phyloP scores from a whole-genome alignment of 2,113 vertebrate species.

The Podilymbus podiceps region DNA sequence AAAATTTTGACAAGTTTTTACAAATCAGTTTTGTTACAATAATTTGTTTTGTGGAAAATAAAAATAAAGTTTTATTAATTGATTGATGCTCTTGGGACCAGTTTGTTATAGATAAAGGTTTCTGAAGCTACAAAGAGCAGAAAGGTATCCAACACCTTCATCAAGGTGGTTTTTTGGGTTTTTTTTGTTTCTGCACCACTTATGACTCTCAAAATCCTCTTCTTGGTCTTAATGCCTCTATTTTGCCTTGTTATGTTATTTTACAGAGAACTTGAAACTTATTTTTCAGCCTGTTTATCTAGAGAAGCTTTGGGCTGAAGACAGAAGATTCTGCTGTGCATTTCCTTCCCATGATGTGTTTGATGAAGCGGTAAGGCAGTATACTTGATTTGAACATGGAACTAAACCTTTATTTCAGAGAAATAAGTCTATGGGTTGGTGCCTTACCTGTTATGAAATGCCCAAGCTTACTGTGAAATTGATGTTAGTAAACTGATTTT shows the following conservation, averaged over 20 bases:
- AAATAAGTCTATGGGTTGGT: neutral
- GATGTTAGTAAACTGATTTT: neutral
- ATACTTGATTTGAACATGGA: neutral
- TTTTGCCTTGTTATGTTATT: neutral
- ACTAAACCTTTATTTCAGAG: neutral
- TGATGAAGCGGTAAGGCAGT: constrained; percentile 70
- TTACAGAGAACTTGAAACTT: constrained; percentile 47
- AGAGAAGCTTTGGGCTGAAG: constrained; percentile 73
- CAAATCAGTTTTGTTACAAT: neutral
- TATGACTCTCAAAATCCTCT: neutral
- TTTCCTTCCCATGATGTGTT: constrained; percentile 80
- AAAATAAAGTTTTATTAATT: neutral
- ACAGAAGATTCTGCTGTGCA: constrained; percentile 73
- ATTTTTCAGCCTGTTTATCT: constrained; percentile 73
- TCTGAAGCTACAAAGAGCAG: neutral
- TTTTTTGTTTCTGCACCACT: neutral
- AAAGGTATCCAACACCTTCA: neutral
- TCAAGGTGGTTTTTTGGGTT: neutral
- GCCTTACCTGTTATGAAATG: neutral
- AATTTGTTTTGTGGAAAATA: neutral
- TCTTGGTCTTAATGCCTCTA: neutral
- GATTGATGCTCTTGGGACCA: neutral
- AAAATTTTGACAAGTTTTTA: neutral
- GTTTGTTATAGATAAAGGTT: neutral
- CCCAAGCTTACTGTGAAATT: neutral